Evolutionary conservation across 2,888 invertebrate species (phyloP).

Genomic region (Apodemia hepburni): DNA sequence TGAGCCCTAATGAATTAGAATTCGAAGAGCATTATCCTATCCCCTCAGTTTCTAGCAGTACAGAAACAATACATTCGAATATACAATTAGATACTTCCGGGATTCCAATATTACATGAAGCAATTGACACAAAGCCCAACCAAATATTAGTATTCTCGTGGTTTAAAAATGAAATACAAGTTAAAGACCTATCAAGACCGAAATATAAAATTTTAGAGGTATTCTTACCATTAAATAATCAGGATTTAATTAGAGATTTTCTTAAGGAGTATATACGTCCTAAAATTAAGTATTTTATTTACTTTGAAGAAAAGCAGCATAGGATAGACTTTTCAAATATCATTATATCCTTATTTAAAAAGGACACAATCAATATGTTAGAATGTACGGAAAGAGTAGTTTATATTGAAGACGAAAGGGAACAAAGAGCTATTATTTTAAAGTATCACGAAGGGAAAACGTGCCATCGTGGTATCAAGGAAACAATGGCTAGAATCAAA

Average conservation of each 20-base stretch:
- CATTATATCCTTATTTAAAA: slow-evolving; percentile 23
- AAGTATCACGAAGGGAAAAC: slow-evolving; percentile 32
- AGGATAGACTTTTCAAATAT: background rate
- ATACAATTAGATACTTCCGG: slow-evolving; percentile 25
- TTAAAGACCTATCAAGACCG: slow-evolving; percentile 31
- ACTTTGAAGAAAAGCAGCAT: too few species aligned
- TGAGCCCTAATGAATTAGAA: slow-evolving; percentile 10
- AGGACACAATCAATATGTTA: slow-evolving; percentile 21
- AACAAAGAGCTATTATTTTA: slow-evolving; percentile 27
- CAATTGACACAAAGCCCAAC: slow-evolving; percentile 38
- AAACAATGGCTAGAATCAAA: slow-evolving; percentile 29
- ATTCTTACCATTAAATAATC: slow-evolving; percentile 31
- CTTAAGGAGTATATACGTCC: too few species aligned
- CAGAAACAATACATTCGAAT: slow-evolving; percentile 24
- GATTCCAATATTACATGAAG: slow-evolving; percentile 37
- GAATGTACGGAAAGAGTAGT: slow-evolving; percentile 30
- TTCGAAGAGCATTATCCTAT: slow-evolving; percentile 3
- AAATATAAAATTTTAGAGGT: slow-evolving; percentile 38
- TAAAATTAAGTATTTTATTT: too few species aligned
- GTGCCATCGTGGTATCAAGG: slow-evolving; percentile 31
- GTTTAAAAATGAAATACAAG: slow-evolving; percentile 30
- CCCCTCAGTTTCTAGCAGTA: slow-evolving; percentile 3
- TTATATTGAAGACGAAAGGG: slow-evolving; percentile 21
- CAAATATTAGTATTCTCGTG: slow-evolving; percentile 35
- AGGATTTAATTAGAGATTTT: slow-evolving; percentile 30